phyloP scores from a whole-genome alignment of 2,888 invertebrate species.

The Boloria euphrosyne region DNA sequence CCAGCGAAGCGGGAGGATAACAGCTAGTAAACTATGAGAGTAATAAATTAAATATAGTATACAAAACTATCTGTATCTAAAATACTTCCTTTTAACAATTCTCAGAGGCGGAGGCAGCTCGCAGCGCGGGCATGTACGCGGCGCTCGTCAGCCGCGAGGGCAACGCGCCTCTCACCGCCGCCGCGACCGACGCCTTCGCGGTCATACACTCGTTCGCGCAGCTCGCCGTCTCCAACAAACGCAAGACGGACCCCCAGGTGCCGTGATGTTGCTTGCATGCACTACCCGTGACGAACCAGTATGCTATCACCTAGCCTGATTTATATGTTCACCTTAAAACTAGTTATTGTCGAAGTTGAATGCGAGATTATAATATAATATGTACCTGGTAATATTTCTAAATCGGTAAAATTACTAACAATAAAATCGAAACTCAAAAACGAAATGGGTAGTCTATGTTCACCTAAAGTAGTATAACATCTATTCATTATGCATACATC shows the following conservation, averaged over 20 bases:
- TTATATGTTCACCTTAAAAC: neutral
- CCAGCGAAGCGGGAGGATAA: too few relatives aligned
- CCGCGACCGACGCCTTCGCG: slow-evolving; percentile 73
- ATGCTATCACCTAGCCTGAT: neutral
- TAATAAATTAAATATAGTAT: too few relatives aligned
- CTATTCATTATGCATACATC: too few relatives aligned
- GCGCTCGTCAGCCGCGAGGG: slow-evolving; percentile 90
- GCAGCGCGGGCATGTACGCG: slow-evolving; percentile 86
- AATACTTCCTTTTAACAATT: neutral
- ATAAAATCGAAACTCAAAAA: too few relatives aligned
- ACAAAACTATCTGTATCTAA: too few relatives aligned
- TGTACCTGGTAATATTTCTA: too few relatives aligned
- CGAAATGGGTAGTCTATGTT: too few relatives aligned
- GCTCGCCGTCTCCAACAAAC: slow-evolving; percentile 70
- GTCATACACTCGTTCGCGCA: slow-evolving; percentile 85
- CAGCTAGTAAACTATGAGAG: too few relatives aligned
- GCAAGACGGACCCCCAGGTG: slow-evolving; percentile 74
- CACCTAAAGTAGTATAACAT: too few relatives aligned
- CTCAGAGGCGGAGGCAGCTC: slow-evolving; percentile 92
- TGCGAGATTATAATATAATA: too few relatives aligned
- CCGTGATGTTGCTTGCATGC: slow-evolving; percentile 57
- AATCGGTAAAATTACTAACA: too few relatives aligned
- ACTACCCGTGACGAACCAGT: slow-evolving; percentile 31
- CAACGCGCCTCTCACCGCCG: slow-evolving; percentile 87
- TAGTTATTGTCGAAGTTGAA: too few relatives aligned